Evolutionary conservation across 2,113 vertebrate genomes (phyloP).

Genomic region (Notothenia rossii): DNA sequence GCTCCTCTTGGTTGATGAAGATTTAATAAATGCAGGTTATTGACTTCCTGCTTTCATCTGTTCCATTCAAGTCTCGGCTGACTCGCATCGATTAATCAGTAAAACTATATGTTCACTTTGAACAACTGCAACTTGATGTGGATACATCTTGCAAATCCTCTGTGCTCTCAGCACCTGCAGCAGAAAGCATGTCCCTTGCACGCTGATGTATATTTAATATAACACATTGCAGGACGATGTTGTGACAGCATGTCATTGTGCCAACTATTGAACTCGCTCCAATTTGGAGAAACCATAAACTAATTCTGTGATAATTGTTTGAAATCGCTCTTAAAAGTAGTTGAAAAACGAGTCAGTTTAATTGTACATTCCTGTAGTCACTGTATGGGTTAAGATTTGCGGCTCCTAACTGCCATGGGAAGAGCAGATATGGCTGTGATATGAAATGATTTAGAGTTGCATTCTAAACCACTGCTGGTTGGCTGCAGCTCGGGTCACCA

Average conservation of each 20-base stretch:
- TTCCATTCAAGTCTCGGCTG: constrained; percentile 7
- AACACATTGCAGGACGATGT: constrained; percentile 10
- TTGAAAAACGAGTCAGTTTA: constrained; percentile 39
- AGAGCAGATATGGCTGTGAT: constrained; percentile 72
- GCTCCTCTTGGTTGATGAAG: constrained; percentile 8
- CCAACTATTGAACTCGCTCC: neutral
- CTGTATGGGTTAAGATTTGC: constrained; percentile 60
- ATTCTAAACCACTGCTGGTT: constrained; percentile 73
- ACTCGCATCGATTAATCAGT: constrained; percentile 39
- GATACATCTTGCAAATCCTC: constrained; percentile 15
- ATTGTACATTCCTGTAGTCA: constrained; percentile 67
- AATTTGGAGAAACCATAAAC: neutral
- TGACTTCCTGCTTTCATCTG: constrained; percentile 9
- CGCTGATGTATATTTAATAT: constrained; percentile 15
- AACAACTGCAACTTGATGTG: constrained; percentile 9
- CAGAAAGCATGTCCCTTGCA: neutral
- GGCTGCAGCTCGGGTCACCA: constrained; percentile 71
- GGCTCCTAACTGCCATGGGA: constrained; percentile 76
- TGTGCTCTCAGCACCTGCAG: neutral
- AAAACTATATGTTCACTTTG: neutral
- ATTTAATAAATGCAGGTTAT: constrained; percentile 22
- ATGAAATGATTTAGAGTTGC: constrained; percentile 77
- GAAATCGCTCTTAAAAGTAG: constrained; percentile 27
- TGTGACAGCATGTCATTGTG: neutral
- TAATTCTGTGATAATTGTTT: constrained; percentile 10